phyloP scores from a whole-genome alignment of 2,797 vertebrate genomes.

The Enteromius fasciolatus region DNA sequence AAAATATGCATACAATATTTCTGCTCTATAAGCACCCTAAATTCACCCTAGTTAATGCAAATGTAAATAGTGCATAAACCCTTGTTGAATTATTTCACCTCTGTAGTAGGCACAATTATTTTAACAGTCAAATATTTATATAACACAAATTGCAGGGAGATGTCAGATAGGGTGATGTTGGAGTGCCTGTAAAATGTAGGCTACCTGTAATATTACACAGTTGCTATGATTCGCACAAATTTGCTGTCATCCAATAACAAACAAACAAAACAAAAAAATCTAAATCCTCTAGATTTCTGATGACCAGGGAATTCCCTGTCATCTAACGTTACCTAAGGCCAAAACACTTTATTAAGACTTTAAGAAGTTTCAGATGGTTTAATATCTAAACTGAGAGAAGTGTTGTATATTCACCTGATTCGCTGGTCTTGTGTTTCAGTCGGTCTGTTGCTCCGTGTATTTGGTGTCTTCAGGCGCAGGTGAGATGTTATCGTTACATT shows the following conservation, averaged over 20 bases:
- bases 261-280: background rate
- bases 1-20: background rate
- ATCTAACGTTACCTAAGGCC: too few species aligned
- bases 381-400: background rate
- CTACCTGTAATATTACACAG: background rate
- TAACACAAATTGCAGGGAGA: background rate
- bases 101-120: background rate
- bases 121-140: background rate
- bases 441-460: conserved; percentile 1
- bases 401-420: conserved; percentile 29
- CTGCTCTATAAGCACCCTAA: background rate
- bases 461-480: conserved; percentile 41
- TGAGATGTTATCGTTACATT: conserved; percentile 72
- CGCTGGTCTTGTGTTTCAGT: background rate
- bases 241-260: background rate
- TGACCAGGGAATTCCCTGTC: background rate
- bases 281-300: background rate
- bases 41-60: background rate
- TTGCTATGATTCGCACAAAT: background rate
- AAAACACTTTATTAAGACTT: background rate
- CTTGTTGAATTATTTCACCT: background rate
- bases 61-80: background rate
- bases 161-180: background rate
- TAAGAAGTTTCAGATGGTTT: background rate
- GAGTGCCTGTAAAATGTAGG: background rate